Conservation (phyloP, 2,888 invertebrate species). For the Muschampia plurimacula region DNA sequence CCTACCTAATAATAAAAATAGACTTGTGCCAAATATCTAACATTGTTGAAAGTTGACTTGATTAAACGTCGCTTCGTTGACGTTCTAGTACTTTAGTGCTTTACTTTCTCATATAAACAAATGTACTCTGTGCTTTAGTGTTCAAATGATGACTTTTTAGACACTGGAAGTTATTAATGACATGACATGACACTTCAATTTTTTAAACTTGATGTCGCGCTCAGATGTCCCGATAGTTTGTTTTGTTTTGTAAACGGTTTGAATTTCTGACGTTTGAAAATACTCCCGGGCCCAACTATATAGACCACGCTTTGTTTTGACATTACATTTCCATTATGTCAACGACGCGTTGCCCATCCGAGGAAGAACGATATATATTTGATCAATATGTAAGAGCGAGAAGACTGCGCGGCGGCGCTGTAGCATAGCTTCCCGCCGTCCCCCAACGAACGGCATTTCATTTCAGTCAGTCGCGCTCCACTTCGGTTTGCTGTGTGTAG, state of each 20-base stretch:
- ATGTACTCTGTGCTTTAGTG: no score
- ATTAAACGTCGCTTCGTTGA: no score
- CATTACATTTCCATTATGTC: slow-evolving; percentile 69
- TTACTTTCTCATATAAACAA: no score
- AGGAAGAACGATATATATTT: slow-evolving; percentile 57
- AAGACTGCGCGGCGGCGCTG: slow-evolving; percentile 75
- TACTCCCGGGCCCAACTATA: slow-evolving; percentile 19
- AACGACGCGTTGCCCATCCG: slow-evolving; percentile 64
- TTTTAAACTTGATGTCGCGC: slow-evolving; percentile 62
- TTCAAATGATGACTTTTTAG: no score
- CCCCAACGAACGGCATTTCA: slow-evolving; percentile 55
- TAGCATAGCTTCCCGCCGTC: slow-evolving; percentile 79
- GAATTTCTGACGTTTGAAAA: slow-evolving; percentile 69
- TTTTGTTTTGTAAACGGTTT: slow-evolving; percentile 50
- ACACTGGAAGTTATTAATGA: no score
- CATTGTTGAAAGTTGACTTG: no score
- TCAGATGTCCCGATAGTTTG: slow-evolving; percentile 21
- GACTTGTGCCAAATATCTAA: no score
- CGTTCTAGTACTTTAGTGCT: no score
- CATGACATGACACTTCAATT: no score
- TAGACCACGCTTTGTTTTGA: slow-evolving; percentile 82
- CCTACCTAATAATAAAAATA: no score
- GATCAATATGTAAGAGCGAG: slow-evolving; percentile 55
- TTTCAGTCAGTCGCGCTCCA: slow-evolving; percentile 72
- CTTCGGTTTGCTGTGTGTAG: slow-evolving; percentile 72